These are phyloP conservation scores for Drosophila paracracens DNA, from an alignment of 2,888 invertebrate genomes.

Conservation along the genomic window DNA sequence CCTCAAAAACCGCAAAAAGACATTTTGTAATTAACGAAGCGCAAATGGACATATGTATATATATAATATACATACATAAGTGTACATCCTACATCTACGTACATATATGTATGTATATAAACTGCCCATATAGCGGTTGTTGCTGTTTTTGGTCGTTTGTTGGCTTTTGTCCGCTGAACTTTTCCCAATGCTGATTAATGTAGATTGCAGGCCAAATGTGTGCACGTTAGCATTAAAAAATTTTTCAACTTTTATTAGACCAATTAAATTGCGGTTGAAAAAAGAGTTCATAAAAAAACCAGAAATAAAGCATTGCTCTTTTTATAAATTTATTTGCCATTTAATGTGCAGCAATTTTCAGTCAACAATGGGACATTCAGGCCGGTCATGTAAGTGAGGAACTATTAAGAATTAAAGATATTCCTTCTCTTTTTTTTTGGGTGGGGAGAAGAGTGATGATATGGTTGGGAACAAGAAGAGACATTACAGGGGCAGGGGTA, in stretches of 20 bases:
- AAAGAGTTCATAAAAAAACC: conserved; percentile 25
- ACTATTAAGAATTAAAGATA: conserved; percentile 56
- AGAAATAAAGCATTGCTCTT: conserved; percentile 14
- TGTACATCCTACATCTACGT: conserved; percentile 10
- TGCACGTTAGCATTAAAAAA: conserved; percentile 76
- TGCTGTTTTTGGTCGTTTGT: conserved; percentile 31
- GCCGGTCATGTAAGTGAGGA: conserved; percentile 33
- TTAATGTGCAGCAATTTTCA: conserved; percentile 78
- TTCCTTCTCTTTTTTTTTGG: conserved; percentile 1
- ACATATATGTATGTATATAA: conserved; percentile 22
- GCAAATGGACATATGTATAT: conserved; percentile 23
- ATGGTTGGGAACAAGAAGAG: not conserved
- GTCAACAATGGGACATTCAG: conserved; percentile 48
- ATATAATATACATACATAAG: conserved; percentile 17
- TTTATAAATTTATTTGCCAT: conserved; percentile 53
- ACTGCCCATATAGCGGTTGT: conserved; percentile 7
- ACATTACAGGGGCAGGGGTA: conserved; percentile 5
- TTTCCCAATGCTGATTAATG: conserved; percentile 73
- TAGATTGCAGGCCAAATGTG: conserved; percentile 70
- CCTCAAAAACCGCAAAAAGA: conserved; percentile 62
- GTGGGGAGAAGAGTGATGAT: not conserved
- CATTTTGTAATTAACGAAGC: conserved; percentile 60
- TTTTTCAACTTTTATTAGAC: conserved; percentile 69
- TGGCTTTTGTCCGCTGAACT: conserved; percentile 32
- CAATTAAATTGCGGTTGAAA: conserved; percentile 75